phyloP scores from a whole-genome alignment of 2,113 vertebrate species.

The Pituophis catenifer region DNA sequence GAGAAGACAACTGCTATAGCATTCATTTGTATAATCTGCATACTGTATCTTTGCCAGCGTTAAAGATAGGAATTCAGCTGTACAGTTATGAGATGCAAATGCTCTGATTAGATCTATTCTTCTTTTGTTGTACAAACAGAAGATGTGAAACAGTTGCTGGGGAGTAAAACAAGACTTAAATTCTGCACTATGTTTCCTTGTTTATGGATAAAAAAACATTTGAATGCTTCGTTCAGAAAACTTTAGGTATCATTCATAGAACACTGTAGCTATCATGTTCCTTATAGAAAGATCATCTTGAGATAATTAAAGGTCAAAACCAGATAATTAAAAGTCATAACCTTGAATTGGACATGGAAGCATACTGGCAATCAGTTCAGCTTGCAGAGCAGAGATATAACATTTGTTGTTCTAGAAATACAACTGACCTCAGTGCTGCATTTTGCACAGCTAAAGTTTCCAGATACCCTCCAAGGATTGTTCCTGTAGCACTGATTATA shows the following conservation, averaged over 20 bases:
- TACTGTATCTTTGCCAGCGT: slow-evolving; percentile 46
- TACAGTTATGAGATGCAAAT: slow-evolving; percentile 68
- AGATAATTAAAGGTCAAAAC: neutral
- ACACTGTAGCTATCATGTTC: neutral
- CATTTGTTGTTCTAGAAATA: neutral
- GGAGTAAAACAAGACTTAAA: slow-evolving; percentile 22
- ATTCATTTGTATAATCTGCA: slow-evolving; percentile 56
- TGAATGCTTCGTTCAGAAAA: slow-evolving; percentile 5
- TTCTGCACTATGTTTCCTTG: neutral
- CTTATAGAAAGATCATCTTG: neutral
- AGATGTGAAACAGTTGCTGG: slow-evolving; percentile 37
- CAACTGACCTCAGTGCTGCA: neutral
- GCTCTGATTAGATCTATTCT: slow-evolving; percentile 59
- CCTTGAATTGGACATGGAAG: neutral
- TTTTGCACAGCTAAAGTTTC: neutral
- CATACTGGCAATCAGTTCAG: neutral
- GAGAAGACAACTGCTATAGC: slow-evolving; percentile 62
- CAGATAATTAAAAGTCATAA: neutral
- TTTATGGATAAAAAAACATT: neutral
- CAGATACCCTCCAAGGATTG: neutral
- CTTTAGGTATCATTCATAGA: neutral
- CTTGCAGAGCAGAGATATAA: neutral
- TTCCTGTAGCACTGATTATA: neutral
- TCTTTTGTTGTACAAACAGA: slow-evolving; percentile 48
- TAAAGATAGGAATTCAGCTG: slow-evolving; percentile 52